phyloP scores from a whole-genome alignment of 2,113 vertebrate genomes.

The Physeter macrocephalus region DNA sequence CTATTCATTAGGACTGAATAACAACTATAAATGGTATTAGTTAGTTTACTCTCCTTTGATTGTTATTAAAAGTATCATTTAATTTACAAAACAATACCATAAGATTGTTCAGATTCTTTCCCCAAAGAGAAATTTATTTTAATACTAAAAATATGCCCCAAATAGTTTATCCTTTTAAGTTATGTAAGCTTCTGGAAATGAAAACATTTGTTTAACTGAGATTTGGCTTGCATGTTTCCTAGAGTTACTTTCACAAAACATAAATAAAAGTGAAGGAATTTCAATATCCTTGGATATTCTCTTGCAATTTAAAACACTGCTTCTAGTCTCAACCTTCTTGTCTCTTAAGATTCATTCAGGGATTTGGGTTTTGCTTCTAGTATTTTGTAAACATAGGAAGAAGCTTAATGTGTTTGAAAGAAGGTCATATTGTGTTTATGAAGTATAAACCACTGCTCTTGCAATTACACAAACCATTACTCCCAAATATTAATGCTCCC shows the following conservation, averaged over 20 bases:
- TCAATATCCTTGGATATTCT: neutral
- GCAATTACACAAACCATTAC: neutral
- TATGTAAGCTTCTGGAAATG: neutral
- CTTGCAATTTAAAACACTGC: neutral
- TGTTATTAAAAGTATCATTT: neutral
- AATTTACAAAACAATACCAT: neutral
- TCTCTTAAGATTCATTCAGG: slow-evolving; percentile 2
- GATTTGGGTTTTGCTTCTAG: neutral
- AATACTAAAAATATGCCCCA: neutral
- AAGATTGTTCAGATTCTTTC: neutral
- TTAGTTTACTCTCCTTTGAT: neutral
- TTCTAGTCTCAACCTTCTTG: neutral
- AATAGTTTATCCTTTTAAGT: neutral
- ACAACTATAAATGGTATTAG: neutral
- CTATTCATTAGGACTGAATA: neutral
- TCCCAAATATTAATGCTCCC: neutral
- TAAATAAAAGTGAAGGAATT: neutral
- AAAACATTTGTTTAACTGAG: neutral
- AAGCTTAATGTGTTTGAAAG: neutral
- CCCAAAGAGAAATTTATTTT: neutral
- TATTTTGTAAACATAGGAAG: neutral
- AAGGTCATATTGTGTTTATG: neutral
- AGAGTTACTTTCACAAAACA: neutral
- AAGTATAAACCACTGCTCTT: neutral
- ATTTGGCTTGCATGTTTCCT: slow-evolving; percentile 16